phyloP scores from a whole-genome alignment of 2,888 invertebrate genomes.

The Drosophila maculinotata region DNA sequence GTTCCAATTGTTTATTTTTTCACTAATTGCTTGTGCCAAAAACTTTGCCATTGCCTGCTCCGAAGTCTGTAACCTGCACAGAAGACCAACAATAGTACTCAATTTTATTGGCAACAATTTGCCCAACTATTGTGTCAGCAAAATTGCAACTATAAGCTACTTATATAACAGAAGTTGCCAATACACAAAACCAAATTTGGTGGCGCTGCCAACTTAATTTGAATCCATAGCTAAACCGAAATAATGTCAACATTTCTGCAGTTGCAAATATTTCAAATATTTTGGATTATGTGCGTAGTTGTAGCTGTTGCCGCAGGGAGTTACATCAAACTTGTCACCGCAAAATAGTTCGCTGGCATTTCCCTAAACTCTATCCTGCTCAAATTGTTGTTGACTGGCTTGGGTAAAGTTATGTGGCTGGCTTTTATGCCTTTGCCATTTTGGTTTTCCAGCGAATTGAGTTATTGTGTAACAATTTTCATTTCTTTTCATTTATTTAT shows the following conservation, averaged over 20 bases:
- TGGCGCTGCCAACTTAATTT: slow-evolving; percentile 58
- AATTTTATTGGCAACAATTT: slow-evolving; percentile 38
- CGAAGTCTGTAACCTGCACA: slow-evolving; percentile 33
- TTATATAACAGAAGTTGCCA: slow-evolving; percentile 35
- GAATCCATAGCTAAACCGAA: slow-evolving; percentile 31
- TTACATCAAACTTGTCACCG: slow-evolving; percentile 65
- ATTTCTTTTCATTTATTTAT: slow-evolving; percentile 23
- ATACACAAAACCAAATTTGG: slow-evolving; percentile 40
- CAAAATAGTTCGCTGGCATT: slow-evolving; percentile 62
- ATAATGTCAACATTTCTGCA: slow-evolving; percentile 65
- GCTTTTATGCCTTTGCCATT: slow-evolving; percentile 50
- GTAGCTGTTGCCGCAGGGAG: slow-evolving; percentile 50
- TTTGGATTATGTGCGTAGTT: slow-evolving; percentile 50
- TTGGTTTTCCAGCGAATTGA: slow-evolving; percentile 64
- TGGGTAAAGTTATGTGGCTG: slow-evolving; percentile 48
- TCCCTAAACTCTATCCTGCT: slow-evolving; percentile 54
- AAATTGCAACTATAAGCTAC: slow-evolving; percentile 56
- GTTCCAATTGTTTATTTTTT: slow-evolving; percentile 23
- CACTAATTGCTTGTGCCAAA: slow-evolving; percentile 23
- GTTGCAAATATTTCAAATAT: slow-evolving; percentile 70
- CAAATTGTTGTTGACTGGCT: slow-evolving; percentile 31
- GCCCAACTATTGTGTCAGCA: slow-evolving; percentile 70
- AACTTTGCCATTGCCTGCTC: slow-evolving; percentile 32
- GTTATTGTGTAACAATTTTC: slow-evolving; percentile 68
- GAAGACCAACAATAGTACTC: slow-evolving; percentile 41